Evolutionary conservation across 2,888 invertebrate species (phyloP).

Genomic region (Synanthedon formicaeformis): DNA sequence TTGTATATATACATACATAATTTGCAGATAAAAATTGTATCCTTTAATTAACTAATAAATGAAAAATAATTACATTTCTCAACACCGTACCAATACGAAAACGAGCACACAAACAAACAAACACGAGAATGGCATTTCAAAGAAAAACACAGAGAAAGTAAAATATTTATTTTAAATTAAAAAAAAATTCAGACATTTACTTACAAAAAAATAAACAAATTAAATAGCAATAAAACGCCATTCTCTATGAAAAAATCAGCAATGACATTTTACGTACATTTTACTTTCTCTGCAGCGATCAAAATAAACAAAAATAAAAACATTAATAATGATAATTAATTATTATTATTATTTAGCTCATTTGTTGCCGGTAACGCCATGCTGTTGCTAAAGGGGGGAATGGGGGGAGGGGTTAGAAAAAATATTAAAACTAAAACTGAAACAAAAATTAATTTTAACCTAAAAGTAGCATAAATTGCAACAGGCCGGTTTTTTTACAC

Average conservation of each 20-base stretch:
- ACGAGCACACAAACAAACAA: background rate
- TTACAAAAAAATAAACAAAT: background rate
- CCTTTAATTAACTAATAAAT: too few relatives aligned
- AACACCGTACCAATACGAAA: background rate
- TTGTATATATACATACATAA: too few relatives aligned
- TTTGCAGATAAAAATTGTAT: too few relatives aligned
- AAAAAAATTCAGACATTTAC: background rate
- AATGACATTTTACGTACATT: constrained; percentile 41
- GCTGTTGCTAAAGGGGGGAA: constrained; percentile 16
- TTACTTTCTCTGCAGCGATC: constrained; percentile 64
- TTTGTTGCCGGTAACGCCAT: constrained; percentile 16
- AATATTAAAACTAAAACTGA: constrained; percentile 26
- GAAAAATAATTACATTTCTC: background rate
- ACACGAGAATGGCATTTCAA: constrained; percentile 35
- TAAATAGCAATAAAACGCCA: constrained; percentile 30
- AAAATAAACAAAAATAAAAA: constrained; percentile 23
- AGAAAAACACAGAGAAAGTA: constrained; percentile 50
- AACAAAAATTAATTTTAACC: constrained; percentile 13
- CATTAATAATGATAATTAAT: too few relatives aligned
- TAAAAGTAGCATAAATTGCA: constrained; percentile 8
- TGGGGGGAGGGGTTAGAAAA: constrained; percentile 17
- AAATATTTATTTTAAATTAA: constrained; percentile 12
- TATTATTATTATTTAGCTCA: constrained; percentile 13
- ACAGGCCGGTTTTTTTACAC: too few relatives aligned
- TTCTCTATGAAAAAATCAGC: constrained; percentile 18